phyloP scores from a whole-genome alignment of 2,888 invertebrate genomes.

The Ophioninae sp. region DNA sequence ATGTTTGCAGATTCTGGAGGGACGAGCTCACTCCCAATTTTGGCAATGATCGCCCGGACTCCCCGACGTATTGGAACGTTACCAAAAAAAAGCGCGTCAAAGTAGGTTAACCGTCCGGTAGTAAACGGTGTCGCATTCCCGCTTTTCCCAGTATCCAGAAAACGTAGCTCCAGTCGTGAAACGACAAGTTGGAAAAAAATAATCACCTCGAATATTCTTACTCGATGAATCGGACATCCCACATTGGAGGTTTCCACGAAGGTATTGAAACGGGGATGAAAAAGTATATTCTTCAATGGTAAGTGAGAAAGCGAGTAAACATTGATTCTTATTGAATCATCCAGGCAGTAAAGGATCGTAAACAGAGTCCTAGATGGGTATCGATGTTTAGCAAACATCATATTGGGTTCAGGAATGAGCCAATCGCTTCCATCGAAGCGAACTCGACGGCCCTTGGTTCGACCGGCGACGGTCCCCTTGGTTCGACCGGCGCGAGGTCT shows the following conservation, averaged over 20 bases:
- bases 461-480: no score
- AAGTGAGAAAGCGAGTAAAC: no score
- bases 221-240: constrained; percentile 18
- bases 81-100: constrained; percentile 72
- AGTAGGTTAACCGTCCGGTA: constrained; percentile 74
- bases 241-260: background rate
- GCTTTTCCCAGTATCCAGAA: constrained; percentile 31
- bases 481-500: no score
- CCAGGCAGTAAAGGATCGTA: no score
- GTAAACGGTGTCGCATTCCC: constrained; percentile 70
- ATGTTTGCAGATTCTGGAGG: background rate
- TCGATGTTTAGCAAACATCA: no score
- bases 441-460: no score
- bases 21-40: constrained; percentile 57
- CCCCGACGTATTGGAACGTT: constrained; percentile 70
- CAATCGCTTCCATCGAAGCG: no score
- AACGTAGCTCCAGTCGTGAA: constrained; percentile 38
- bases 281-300: no score
- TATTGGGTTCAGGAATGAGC: no score
- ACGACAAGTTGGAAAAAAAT: background rate
- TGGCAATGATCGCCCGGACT: constrained; percentile 68
- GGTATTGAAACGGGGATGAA: background rate
- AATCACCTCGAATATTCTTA: constrained; percentile 19
- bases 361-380: no score
- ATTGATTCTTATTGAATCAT: no score